A percentile compares a stretch with the other conserved stretches of the same genome.
These are phyloP conservation scores for Taenaris catops DNA, from an alignment of 2,888 invertebrate genomes.

Conservation along the genomic window DNA sequence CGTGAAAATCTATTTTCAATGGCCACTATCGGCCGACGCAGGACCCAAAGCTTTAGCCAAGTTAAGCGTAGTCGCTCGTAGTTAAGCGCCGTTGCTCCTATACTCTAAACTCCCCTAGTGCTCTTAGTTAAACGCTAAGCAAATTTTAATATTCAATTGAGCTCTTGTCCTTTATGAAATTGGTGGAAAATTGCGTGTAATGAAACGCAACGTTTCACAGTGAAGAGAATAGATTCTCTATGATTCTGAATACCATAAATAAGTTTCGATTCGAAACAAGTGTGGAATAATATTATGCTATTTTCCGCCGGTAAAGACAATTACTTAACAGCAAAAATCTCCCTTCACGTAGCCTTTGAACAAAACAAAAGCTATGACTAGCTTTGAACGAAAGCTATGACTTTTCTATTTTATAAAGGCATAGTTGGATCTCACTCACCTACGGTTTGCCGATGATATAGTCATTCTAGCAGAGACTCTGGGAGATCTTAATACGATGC, in stretches of 20 bases:
- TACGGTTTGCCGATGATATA: no score
- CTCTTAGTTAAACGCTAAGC: slow-evolving; percentile 65
- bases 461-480: no score
- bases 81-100: slow-evolving; percentile 61
- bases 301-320: no score
- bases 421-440: no score
- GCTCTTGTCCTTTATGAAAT: slow-evolving; percentile 43
- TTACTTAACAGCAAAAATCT: no score
- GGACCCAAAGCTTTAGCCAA: slow-evolving; percentile 70
- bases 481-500: no score
- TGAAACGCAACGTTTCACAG: slow-evolving; percentile 20
- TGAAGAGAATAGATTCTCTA: slow-evolving; percentile 11
- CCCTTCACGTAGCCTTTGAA: no score
- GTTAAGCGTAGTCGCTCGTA: slow-evolving; percentile 63
- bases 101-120: slow-evolving; percentile 53
- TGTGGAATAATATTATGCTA: no score
- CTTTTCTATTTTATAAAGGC: no score
- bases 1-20: slow-evolving; percentile 79
- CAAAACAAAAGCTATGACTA: no score
- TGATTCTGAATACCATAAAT: slow-evolving; percentile 3
- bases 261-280: no score
- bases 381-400: no score
- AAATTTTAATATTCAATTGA: slow-evolving; percentile 77
- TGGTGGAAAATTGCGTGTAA: slow-evolving; percentile 29
- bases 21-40: slow-evolving; percentile 71